Conservation (phyloP, 1,140 invertebrate species). For the Penaeus indicus region DNA sequence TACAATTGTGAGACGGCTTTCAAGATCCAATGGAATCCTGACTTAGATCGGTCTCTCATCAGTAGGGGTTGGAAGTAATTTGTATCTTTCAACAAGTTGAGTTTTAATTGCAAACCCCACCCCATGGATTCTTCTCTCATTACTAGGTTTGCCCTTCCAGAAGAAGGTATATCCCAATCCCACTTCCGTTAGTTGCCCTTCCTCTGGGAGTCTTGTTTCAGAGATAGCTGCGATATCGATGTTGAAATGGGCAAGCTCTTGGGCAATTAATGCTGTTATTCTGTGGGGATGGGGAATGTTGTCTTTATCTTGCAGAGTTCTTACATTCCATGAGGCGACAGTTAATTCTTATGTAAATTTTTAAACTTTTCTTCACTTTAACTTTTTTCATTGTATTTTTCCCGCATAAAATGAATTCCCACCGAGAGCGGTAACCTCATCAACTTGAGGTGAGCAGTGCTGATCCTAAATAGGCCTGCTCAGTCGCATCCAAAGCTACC, state of each 20-base stretch:
- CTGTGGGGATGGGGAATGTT: not conserved
- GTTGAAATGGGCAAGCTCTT: constrained; percentile 9
- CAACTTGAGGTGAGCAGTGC: too few relatives aligned
- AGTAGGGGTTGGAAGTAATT: not conserved
- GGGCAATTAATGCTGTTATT: not conserved
- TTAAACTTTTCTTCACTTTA: too few relatives aligned
- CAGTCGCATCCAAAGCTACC: too few relatives aligned
- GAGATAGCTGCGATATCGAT: constrained; percentile 22
- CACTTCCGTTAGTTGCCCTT: not conserved
- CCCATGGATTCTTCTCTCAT: not conserved
- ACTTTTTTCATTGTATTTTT: too few relatives aligned
- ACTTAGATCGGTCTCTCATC: constrained; percentile 3
- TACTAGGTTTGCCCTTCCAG: constrained; percentile 8
- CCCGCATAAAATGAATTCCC: too few relatives aligned
- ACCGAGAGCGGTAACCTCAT: too few relatives aligned
- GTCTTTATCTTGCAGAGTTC: not conserved
- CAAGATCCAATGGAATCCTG: too few relatives aligned
- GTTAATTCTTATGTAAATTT: too few relatives aligned
- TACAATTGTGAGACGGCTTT: too few relatives aligned
- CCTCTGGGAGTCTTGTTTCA: constrained; percentile 8
- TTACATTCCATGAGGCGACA: not conserved
- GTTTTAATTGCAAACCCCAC: not conserved
- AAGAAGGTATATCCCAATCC: constrained; percentile 24
- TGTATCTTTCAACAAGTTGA: not conserved
- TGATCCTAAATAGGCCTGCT: too few relatives aligned